These are phyloP conservation scores for Dexiosoma caninum DNA, from an alignment of 2,888 invertebrate genomes.

Conservation along the genomic window DNA sequence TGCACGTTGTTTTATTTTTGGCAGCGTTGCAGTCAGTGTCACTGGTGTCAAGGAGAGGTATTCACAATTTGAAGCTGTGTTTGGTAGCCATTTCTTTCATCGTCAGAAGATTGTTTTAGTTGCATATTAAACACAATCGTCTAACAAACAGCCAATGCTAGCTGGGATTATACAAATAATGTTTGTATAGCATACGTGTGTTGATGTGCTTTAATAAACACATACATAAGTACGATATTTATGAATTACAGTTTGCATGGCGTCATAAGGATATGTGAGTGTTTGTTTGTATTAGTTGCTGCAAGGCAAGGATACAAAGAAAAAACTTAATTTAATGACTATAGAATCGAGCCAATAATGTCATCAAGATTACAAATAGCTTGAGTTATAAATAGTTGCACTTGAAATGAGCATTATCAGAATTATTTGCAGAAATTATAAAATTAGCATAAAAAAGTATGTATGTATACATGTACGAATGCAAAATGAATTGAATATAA, in stretches of 20 bases:
- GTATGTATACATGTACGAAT: background rate
- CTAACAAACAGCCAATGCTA: too few relatives aligned
- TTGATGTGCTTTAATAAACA: too few relatives aligned
- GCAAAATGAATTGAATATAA: slow-evolving; percentile 13
- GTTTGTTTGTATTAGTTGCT: background rate
- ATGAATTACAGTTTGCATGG: slow-evolving; percentile 44
- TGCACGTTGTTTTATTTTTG: too few relatives aligned
- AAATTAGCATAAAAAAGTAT: slow-evolving; percentile 20
- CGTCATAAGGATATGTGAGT: slow-evolving; percentile 22
- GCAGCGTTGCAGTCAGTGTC: too few relatives aligned
- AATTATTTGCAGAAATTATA: slow-evolving; percentile 2
- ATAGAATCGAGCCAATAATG: slow-evolving; percentile 58
- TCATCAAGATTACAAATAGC: slow-evolving; percentile 50
- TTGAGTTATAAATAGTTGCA: background rate
- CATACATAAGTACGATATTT: too few relatives aligned
- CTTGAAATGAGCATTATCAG: slow-evolving; percentile 1
- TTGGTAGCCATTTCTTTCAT: too few relatives aligned
- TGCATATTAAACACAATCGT: too few relatives aligned
- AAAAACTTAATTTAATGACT: slow-evolving; percentile 40
- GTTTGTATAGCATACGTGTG: background rate
- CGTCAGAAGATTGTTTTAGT: too few relatives aligned
- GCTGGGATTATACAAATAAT: background rate
- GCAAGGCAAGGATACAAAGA: background rate
- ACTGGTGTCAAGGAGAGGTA: too few relatives aligned
- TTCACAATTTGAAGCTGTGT: too few relatives aligned